phyloP scores from a whole-genome alignment of 64 coral and sea anemone species.

The Stichodactyla mertensii region DNA sequence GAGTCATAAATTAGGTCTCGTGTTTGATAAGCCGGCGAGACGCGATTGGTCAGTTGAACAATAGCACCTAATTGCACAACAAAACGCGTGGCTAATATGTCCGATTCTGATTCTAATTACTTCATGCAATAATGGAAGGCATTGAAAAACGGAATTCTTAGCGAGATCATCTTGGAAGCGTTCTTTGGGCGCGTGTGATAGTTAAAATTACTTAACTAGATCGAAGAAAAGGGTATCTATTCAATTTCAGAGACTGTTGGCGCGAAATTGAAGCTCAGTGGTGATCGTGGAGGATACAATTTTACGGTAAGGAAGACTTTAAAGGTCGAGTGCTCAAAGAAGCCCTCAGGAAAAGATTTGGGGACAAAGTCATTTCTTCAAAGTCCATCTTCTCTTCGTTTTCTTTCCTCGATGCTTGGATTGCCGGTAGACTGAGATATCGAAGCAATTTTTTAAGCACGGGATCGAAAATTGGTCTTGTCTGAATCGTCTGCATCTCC shows the following conservation, averaged over 20 bases:
- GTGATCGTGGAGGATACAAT: not conserved
- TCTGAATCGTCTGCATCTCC: constrained; percentile 30
- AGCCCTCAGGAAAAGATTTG: constrained; percentile 13
- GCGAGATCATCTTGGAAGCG: constrained; percentile 13
- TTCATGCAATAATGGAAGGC: constrained; percentile 24
- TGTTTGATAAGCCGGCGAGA: constrained; percentile 20
- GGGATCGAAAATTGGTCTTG: constrained; percentile 24
- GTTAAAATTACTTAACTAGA: constrained; percentile 14
- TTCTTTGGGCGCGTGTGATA: constrained; percentile 12
- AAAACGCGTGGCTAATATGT: constrained; percentile 71
- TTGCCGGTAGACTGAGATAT: too few species aligned
- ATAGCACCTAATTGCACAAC: constrained; percentile 76
- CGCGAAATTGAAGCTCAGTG: constrained; percentile 13
- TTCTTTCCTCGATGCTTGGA: not conserved
- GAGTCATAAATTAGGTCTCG: constrained; percentile 50
- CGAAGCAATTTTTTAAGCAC: not conserved
- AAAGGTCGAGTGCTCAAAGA: constrained; percentile 23
- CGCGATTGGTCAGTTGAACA: constrained; percentile 40
- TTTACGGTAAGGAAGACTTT: constrained; percentile 17
- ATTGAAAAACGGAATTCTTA: constrained; percentile 34
- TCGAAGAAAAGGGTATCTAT: constrained; percentile 21
- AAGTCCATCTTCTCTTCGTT: not conserved
- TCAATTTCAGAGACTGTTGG: constrained; percentile 17
- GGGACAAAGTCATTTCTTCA: not conserved
- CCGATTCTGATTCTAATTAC: constrained; percentile 63